These are phyloP conservation scores for Lycodopsis pacificus DNA, from an alignment of 2,797 vertebrate genomes.

Conservation along the genomic window DNA sequence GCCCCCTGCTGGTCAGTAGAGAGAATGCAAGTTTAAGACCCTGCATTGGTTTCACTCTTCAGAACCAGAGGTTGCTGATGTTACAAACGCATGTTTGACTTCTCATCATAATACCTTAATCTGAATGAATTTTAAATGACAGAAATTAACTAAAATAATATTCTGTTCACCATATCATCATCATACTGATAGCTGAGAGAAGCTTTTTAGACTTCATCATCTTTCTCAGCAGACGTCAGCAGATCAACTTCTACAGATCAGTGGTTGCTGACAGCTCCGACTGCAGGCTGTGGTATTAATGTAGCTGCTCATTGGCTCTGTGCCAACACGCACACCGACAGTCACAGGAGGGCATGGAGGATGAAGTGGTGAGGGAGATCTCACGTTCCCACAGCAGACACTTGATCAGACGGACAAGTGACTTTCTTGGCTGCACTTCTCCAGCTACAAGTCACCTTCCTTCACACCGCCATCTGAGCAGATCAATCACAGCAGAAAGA, in stretches of 20 bases:
- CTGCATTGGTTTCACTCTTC: no score
- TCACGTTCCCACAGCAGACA: conserved; percentile 50
- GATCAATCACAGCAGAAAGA: conserved; percentile 56
- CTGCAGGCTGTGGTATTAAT: background rate
- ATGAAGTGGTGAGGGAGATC: conserved; percentile 16
- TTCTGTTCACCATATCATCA: background rate
- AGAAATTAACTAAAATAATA: background rate
- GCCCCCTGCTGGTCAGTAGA: no score
- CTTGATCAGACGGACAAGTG: conserved; percentile 45
- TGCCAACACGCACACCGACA: background rate
- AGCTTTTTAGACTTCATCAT: background rate
- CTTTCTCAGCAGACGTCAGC: background rate
- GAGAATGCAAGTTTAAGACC: no score
- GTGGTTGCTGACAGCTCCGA: background rate
- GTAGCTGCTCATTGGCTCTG: background rate
- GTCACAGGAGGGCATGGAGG: background rate
- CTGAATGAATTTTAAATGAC: background rate
- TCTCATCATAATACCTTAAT: background rate
- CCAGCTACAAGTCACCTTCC: conserved; percentile 35
- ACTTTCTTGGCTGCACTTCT: conserved; percentile 45
- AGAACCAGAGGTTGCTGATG: no score
- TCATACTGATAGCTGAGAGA: background rate
- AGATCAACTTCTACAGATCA: background rate
- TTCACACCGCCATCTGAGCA: conserved; percentile 51
- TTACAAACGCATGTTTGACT: background rate